These are phyloP conservation scores for Cyanoderma ruficeps DNA, from an alignment of 2,113 vertebrate species.

Conservation along the genomic window DNA sequence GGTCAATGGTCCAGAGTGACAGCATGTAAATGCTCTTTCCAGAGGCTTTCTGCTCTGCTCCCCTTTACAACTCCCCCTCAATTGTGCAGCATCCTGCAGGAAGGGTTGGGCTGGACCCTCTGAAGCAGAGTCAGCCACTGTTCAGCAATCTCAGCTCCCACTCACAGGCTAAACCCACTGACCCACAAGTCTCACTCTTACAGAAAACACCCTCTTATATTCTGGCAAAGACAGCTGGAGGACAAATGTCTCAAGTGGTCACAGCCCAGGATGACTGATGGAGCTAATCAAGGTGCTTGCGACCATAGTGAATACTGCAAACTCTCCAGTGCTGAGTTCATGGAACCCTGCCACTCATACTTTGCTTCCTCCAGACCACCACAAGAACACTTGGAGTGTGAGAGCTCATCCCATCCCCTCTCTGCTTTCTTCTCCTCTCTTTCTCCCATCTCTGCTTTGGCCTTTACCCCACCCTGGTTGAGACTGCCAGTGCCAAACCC, in stretches of 20 bases:
- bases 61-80: not conserved
- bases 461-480: not conserved
- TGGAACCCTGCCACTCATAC: not conserved
- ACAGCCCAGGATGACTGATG: not conserved
- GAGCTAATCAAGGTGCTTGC: not conserved
- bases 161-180: not conserved
- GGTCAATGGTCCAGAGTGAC: accelerated
- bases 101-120: not conserved
- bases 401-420: not conserved
- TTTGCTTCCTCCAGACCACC: not conserved
- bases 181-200: not conserved
- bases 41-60: not conserved
- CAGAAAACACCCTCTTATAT: not conserved
- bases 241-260: not conserved
- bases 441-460: not conserved
- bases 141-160: not conserved
- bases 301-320: not conserved
- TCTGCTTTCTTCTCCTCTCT: not conserved
- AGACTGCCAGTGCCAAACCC: not conserved
- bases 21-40: not conserved
- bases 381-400: not conserved
- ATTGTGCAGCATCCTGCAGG: accelerated
- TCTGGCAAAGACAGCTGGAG: not conserved
- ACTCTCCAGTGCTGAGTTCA: not conserved
- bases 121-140: not conserved